A percentile compares a stretch with the other conserved stretches of the same genome.
phyloP scores from a whole-genome alignment of 1,140 invertebrate genomes.

The Pseudachorutes palmiensis region DNA sequence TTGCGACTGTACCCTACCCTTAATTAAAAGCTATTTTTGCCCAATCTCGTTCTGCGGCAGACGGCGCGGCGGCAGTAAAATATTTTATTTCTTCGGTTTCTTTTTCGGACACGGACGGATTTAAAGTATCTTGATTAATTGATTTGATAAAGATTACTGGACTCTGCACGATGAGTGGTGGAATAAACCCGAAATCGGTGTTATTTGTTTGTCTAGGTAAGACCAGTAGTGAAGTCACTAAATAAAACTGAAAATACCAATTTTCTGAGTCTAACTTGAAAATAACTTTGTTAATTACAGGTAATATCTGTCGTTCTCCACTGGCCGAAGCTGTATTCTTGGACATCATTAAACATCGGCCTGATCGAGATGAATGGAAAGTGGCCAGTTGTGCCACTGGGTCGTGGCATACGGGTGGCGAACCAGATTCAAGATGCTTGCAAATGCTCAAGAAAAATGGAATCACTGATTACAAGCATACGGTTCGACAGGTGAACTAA shows the following conservation, averaged over 20 bases:
- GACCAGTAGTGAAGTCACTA: constrained; percentile 1
- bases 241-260: background rate
- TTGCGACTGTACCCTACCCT: too few relatives aligned
- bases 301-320: constrained; percentile 90
- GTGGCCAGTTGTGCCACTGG: constrained; percentile 82
- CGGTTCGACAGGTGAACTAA: constrained; percentile 61
- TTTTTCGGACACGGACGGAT: too few relatives aligned
- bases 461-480: constrained; percentile 60
- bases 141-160: too few relatives aligned
- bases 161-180: too few relatives aligned
- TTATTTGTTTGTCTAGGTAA: constrained; percentile 32
- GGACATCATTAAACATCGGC: constrained; percentile 56
- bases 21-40: too few relatives aligned
- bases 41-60: too few relatives aligned
- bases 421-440: constrained; percentile 66
- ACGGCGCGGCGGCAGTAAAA: too few relatives aligned
- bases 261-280: background rate
- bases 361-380: constrained; percentile 58
- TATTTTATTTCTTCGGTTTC: too few relatives aligned
- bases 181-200: constrained; percentile 21
- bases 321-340: constrained; percentile 86
- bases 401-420: constrained; percentile 60
- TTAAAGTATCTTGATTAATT: too few relatives aligned
- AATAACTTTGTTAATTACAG: constrained; percentile 45
- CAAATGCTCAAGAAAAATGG: constrained; percentile 61